These are phyloP conservation scores for Oryzaephilus surinamensis DNA, from an alignment of 1,140 invertebrate genomes.

Conservation along the genomic window DNA sequence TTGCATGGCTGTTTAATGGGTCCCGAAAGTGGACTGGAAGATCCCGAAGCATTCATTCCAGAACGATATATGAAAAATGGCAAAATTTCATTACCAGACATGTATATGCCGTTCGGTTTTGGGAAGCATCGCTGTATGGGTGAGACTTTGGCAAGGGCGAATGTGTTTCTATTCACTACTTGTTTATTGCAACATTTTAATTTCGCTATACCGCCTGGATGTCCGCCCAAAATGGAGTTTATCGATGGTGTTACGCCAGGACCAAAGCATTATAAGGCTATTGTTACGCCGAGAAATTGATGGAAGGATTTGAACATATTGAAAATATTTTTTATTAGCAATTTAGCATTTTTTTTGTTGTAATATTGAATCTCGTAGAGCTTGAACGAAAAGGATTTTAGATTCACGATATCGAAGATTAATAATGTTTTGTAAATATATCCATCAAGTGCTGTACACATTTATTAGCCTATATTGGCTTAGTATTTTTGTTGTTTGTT, in stretches of 20 bases:
- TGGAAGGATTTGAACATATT: too few species aligned
- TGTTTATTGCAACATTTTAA: slow-evolving; percentile 68
- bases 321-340: too few species aligned
- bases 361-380: too few species aligned
- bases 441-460: too few species aligned
- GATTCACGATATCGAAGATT: too few species aligned
- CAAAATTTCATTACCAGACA: slow-evolving; percentile 54
- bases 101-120: slow-evolving; percentile 67
- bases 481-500: too few species aligned
- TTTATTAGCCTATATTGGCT: too few species aligned
- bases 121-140: slow-evolving; percentile 79
- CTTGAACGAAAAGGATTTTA: too few species aligned
- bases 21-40: slow-evolving; percentile 49
- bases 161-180: slow-evolving; percentile 74
- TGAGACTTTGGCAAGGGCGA: slow-evolving; percentile 70
- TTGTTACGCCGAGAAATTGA: slow-evolving; percentile 42
- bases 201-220: slow-evolving; percentile 50
- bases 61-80: slow-evolving; percentile 64
- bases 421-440: too few species aligned
- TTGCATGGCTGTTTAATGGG: slow-evolving; percentile 66
- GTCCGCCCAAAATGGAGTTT: slow-evolving; percentile 50
- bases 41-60: slow-evolving; percentile 65
- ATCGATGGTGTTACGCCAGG: slow-evolving; percentile 64
- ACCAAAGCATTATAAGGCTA: slow-evolving; percentile 56
- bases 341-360: too few species aligned